A percentile compares a stretch with the other conserved stretches of the same genome.
Conservation (phyloP, 2,797 vertebrate species). For the Lepilemur septentrionalis region DNA sequence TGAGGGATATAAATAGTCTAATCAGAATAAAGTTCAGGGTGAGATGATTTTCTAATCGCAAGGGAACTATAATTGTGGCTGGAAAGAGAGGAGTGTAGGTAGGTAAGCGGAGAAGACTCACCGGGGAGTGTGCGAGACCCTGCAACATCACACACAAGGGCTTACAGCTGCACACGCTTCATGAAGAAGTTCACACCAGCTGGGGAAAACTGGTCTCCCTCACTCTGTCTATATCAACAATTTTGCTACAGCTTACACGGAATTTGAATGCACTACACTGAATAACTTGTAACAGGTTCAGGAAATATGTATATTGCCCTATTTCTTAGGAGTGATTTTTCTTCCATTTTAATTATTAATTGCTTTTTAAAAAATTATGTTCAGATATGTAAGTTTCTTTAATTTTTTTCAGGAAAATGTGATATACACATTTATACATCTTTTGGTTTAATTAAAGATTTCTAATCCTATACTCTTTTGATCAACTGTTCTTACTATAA, state of each 20-base stretch:
- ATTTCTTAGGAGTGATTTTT: not conserved
- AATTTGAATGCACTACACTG: conserved; percentile 25
- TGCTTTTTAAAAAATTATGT: not conserved
- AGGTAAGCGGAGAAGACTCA: not conserved
- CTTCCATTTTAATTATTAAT: conserved; percentile 41
- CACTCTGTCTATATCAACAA: not conserved
- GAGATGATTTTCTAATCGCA: not conserved
- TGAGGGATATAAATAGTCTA: not conserved
- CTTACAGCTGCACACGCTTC: conserved; percentile 8
- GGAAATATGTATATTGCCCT: conserved; percentile 10
- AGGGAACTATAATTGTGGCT: not conserved
- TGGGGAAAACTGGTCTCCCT: conserved; percentile 45
- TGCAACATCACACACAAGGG: not conserved
- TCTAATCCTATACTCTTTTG: not conserved
- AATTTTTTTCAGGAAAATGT: not conserved
- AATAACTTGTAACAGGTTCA: conserved; percentile 18
- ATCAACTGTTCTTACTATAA: not conserved
- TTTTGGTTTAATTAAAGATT: not conserved
- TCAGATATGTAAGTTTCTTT: not conserved
- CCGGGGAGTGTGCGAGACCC: not conserved
- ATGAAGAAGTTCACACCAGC: conserved; percentile 14
- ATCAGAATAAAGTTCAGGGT: not conserved
- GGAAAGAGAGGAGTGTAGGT: not conserved
- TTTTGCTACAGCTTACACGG: conserved; percentile 32
- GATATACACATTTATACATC: not conserved